Evolutionary conservation across 2,113 vertebrate species (phyloP).

Genomic region (Pluvialis apricaria): DNA sequence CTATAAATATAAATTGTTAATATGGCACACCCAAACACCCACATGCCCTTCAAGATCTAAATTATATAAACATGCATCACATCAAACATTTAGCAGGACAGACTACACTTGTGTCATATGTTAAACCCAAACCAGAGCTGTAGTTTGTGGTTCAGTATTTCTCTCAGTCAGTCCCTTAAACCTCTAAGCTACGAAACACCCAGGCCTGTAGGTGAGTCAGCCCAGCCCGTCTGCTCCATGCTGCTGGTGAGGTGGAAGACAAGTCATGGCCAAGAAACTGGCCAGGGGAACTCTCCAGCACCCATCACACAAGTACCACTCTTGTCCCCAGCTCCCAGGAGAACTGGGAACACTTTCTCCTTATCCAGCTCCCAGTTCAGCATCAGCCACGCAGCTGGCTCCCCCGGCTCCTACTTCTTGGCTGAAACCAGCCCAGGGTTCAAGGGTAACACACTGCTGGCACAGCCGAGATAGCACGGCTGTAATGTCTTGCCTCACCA

Average conservation of each 20-base stretch:
- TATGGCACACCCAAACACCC: background rate
- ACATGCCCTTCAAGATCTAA: background rate
- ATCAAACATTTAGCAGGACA: background rate
- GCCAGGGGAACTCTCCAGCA: background rate
- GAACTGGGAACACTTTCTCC: background rate
- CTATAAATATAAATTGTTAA: background rate
- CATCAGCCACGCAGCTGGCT: background rate
- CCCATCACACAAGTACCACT: background rate
- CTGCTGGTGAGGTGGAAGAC: background rate
- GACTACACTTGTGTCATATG: accelerated
- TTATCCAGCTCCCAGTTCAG: background rate
- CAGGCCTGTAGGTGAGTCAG: background rate
- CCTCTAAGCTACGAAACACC: background rate
- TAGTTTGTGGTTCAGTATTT: background rate
- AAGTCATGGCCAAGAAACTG: background rate
- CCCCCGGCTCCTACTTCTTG: background rate
- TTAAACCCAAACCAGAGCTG: background rate
- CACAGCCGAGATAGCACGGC: background rate
- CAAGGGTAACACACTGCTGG: background rate
- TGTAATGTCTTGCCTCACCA: background rate
- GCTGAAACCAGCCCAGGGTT: background rate
- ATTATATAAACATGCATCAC: background rate
- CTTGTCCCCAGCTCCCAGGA: background rate
- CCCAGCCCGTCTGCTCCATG: too few species aligned
- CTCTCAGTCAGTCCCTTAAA: background rate